phyloP scores from a whole-genome alignment of 1,140 invertebrate genomes.

The Brachionus manjavacas region DNA sequence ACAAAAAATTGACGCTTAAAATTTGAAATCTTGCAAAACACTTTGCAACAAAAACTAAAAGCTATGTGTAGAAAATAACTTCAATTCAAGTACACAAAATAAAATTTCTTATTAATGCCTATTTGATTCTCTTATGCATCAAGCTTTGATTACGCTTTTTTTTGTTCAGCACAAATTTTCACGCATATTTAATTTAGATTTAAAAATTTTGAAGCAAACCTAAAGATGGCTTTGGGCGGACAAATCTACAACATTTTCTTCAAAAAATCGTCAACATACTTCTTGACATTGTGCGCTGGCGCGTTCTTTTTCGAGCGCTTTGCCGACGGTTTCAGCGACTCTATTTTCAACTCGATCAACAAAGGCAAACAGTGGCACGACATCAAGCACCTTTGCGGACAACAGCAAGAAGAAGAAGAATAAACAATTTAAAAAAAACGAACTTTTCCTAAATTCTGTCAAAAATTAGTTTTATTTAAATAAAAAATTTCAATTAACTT shows the following conservation, averaged over 20 bases:
- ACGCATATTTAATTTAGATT: background rate
- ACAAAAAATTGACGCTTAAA: background rate
- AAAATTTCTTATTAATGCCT: background rate
- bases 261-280: conserved; percentile 42
- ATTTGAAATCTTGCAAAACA: background rate
- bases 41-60: background rate
- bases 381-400: background rate
- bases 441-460: background rate
- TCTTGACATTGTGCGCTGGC: conserved; percentile 9
- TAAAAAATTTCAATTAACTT: background rate
- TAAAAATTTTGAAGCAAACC: background rate
- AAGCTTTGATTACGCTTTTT: background rate
- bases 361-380: conserved; percentile 38
- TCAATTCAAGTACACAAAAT: background rate
- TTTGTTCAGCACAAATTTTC: background rate
- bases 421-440: background rate
- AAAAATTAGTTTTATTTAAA: conserved; percentile 9
- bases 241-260: conserved; percentile 39
- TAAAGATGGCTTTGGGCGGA: conserved; percentile 22
- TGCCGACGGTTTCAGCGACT: conserved; percentile 6
- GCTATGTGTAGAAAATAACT: background rate
- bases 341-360: conserved; percentile 30
- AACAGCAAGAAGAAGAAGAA: background rate
- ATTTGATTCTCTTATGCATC: background rate
- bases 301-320: conserved; percentile 38